Conservation (phyloP, 2,888 invertebrate genomes). For the Agrilus mali region DNA sequence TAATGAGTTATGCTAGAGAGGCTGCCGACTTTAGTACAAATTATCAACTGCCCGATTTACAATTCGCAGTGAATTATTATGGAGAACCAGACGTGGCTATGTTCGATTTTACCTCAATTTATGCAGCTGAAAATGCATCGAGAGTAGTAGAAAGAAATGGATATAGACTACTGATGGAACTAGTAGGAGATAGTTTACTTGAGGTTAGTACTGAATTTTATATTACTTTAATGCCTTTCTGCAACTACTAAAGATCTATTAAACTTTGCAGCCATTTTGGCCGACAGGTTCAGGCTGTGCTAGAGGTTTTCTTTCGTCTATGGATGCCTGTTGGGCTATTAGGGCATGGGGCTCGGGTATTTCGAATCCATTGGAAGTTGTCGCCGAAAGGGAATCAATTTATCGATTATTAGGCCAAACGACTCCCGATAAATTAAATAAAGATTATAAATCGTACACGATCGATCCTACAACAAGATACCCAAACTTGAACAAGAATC, state of each 20-base stretch:
- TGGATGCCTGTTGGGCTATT: conserved; percentile 95
- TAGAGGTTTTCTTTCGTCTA: conserved; percentile 86
- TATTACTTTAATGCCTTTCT: not conserved
- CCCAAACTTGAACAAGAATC: conserved; percentile 65
- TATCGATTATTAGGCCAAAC: conserved; percentile 78
- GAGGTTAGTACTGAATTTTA: conserved; percentile 44
- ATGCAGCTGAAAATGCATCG: conserved; percentile 90
- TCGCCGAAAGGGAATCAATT: conserved; percentile 91
- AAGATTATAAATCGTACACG: conserved; percentile 78
- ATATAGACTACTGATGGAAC: conserved; percentile 69
- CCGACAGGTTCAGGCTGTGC: conserved; percentile 98
- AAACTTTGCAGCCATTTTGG: conserved; percentile 73
- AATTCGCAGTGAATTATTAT: conserved; percentile 96
- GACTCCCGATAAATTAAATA: conserved; percentile 88
- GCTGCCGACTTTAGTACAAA: conserved; percentile 91
- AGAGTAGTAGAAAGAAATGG: conserved; percentile 63
- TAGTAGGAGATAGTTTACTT: conserved; percentile 92
- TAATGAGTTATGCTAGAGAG: conserved; percentile 84
- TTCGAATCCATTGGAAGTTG: conserved; percentile 65
- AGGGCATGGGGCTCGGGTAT: conserved; percentile 59
- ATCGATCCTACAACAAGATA: conserved; percentile 79
- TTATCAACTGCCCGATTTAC: conserved; percentile 70
- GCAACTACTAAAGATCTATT: not conserved
- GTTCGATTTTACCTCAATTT: conserved; percentile 99
- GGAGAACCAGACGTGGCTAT: conserved; percentile 95